phyloP scores from a whole-genome alignment of 2,888 invertebrate genomes.

The Chalcis sispes region DNA sequence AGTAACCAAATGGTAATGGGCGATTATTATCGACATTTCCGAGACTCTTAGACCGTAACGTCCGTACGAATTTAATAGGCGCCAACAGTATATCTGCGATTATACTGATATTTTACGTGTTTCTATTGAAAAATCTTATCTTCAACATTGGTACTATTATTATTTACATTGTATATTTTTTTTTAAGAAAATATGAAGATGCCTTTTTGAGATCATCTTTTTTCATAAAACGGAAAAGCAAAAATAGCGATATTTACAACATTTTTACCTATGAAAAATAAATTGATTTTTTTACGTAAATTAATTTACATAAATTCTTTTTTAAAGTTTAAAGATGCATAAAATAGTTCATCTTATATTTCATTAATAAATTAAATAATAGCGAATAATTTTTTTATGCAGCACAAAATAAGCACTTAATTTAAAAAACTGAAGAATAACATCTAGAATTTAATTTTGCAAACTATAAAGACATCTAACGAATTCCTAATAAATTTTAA shows the following conservation, averaged over 20 bases:
- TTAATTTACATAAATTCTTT: constrained; percentile 46
- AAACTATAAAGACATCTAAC: constrained; percentile 29
- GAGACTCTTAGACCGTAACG: constrained; percentile 49
- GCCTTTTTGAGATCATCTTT: constrained; percentile 51
- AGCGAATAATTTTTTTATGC: constrained; percentile 28
- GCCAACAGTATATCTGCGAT: constrained; percentile 23
- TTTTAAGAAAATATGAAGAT: constrained; percentile 58
- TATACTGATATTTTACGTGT: constrained; percentile 37
- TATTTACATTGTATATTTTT: constrained; percentile 54
- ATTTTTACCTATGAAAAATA: constrained; percentile 52
- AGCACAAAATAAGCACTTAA: constrained; percentile 43
- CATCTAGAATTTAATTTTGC: constrained; percentile 10
- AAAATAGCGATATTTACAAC: constrained; percentile 56
- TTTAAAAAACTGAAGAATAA: constrained; percentile 38
- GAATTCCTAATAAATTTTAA: constrained; percentile 24
- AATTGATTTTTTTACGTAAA: constrained; percentile 47
- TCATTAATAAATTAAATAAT: constrained; percentile 42
- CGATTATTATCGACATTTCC: constrained; percentile 31
- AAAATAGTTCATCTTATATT: constrained; percentile 52
- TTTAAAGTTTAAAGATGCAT: constrained; percentile 42
- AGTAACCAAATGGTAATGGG: constrained; percentile 13
- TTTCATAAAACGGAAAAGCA: constrained; percentile 52
- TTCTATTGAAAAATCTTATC: constrained; percentile 53
- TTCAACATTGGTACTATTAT: constrained; percentile 53
- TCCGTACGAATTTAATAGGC: constrained; percentile 47